Base-by-base conservation (phyloP, 2,888 invertebrate genomes). In the Cordilura impudica region DNA sequence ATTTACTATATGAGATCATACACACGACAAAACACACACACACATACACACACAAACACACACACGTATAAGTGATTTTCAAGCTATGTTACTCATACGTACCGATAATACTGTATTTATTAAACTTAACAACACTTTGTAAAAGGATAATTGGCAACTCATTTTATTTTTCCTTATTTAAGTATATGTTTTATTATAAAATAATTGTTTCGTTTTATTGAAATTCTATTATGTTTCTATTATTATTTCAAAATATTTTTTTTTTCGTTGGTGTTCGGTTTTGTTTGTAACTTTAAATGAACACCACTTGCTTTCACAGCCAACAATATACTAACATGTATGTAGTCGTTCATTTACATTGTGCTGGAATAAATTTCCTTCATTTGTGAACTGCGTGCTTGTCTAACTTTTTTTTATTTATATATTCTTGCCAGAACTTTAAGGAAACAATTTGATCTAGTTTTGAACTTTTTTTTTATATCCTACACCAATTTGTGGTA, bases 31-130 rank as follows among this genome's bases (percentile, higher is more conserved):
- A 1, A 61, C n/a, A 16, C 12, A 18, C 19, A 35, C 1, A 10
- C 19, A 12, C 12, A 12, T 31, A 35, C 12, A 2, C 14, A 35
- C 4, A 23, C 29, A 14, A 43, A 56, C 45, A 58, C 65, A 58
- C 56, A 58, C 58, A 65, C 58, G 63, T 47, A 21, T 58, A 58
- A 35, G 39, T 47, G 14, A 26, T 49, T 31, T 18, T 12, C 19
- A 16, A n/a, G 14, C 45, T 2, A 54, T 18, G 75, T 86, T 72
- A 81, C 81, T 78, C 75, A 85, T 85, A 87, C 87, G 85, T 83
- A 87, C 87, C 87, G 88, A 83, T 19, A 87, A 78, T 81, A 87
- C 77, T 56, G 87, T 84, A 80, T 87, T 88, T n/a, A 88, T 67
- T 8, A 84, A 75, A 19, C 85, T 85, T 47, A 87, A 82, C 14